phyloP scores from a whole-genome alignment of 2,888 invertebrate genomes.

The Barypeithes pellucidus region DNA sequence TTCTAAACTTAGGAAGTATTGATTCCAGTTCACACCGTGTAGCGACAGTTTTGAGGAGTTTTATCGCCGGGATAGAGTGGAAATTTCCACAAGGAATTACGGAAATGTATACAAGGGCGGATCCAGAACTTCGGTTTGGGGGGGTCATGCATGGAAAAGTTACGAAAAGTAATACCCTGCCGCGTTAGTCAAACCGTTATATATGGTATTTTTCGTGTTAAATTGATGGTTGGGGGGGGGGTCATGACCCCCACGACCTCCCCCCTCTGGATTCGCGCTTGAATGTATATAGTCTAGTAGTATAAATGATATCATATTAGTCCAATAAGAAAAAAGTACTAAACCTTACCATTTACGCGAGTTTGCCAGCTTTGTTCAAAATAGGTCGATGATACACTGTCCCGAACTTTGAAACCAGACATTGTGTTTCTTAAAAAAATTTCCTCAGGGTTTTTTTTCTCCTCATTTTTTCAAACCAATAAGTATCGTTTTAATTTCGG shows the following conservation, averaged over 20 bases:
- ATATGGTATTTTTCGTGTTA: too few species aligned
- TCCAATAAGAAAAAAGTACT: neutral
- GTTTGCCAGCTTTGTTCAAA: neutral
- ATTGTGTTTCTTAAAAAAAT: neutral
- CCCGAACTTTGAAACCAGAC: neutral
- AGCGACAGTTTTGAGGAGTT: neutral
- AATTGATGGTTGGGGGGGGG: too few species aligned
- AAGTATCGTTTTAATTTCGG: neutral
- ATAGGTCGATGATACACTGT: neutral
- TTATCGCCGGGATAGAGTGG: neutral
- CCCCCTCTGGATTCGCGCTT: too few species aligned
- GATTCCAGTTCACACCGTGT: neutral
- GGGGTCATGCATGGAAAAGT: too few species aligned
- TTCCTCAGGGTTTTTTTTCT: neutral
- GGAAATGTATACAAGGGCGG: neutral
- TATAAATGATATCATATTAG: neutral
- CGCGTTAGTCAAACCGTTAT: too few species aligned
- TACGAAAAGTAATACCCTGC: too few species aligned
- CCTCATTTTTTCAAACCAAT: slow-evolving; percentile 1
- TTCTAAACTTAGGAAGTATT: neutral
- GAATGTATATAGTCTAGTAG: too few species aligned
- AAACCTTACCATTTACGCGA: too few species aligned
- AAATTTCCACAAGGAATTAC: slow-evolving; percentile 12
- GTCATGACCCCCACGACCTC: too few species aligned
- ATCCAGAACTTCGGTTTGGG: too few species aligned